A percentile compares a stretch with the other conserved stretches of the same genome.
Evolutionary conservation across 2,888 invertebrate genomes (phyloP).

Genomic region (Corythucha ciliata): DNA sequence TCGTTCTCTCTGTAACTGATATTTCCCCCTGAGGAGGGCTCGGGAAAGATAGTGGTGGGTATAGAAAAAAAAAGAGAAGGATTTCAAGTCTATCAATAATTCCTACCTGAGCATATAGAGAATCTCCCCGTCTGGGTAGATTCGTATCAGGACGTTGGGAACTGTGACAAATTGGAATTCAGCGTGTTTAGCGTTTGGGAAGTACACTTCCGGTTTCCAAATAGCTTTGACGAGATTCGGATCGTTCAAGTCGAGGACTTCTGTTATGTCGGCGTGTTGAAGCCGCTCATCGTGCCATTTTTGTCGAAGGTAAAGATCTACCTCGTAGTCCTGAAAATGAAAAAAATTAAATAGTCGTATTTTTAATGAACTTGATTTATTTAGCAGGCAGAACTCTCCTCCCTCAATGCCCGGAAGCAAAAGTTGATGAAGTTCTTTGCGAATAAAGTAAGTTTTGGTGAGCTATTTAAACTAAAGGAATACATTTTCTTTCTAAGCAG

Average conservation of each 20-base stretch:
- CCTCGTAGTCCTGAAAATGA: constrained; percentile 44
- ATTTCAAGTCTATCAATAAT: too few species aligned
- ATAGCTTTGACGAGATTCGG: constrained; percentile 44
- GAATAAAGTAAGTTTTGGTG: too few species aligned
- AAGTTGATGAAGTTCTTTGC: too few species aligned
- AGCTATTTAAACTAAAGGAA: too few species aligned
- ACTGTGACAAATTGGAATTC: constrained; percentile 47
- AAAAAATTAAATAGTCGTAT: background rate
- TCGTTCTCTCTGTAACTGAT: too few species aligned
- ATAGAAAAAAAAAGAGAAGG: too few species aligned
- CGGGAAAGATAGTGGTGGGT: too few species aligned
- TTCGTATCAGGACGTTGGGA: constrained; percentile 45
- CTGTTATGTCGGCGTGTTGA: constrained; percentile 41
- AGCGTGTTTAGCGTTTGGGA: constrained; percentile 45
- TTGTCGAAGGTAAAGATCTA: constrained; percentile 45
- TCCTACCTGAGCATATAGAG: constrained; percentile 45
- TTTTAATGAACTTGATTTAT: background rate
- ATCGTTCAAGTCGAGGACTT: constrained; percentile 44
- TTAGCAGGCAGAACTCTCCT: too few species aligned
- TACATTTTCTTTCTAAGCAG: too few species aligned
- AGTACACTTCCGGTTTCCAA: constrained; percentile 45
- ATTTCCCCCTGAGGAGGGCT: too few species aligned
- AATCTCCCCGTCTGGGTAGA: constrained; percentile 44
- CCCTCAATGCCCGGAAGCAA: too few species aligned
- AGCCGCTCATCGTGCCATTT: constrained; percentile 45